Conservation (phyloP, 2,113 vertebrate genomes). For the Phylloscopus whistleri region DNA sequence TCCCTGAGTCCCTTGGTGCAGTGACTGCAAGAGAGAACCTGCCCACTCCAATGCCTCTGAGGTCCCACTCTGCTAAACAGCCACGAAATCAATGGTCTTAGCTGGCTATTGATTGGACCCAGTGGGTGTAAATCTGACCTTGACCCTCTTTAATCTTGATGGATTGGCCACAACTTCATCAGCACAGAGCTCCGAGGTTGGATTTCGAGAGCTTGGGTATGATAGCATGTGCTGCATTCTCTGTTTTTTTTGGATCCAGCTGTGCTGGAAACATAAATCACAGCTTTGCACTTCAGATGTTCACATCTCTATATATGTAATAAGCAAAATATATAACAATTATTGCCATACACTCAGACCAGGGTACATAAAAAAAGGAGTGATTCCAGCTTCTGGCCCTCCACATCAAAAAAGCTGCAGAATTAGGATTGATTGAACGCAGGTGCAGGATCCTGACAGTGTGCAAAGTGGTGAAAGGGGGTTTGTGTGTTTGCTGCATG, state of each 20-base stretch:
- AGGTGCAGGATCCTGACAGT: not conserved
- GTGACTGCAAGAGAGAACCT: not conserved
- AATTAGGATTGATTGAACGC: not conserved
- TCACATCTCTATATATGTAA: not conserved
- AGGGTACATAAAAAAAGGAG: not conserved
- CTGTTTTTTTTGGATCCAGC: not conserved
- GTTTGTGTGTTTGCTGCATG: not conserved
- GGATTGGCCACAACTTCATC: not conserved
- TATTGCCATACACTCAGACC: not conserved
- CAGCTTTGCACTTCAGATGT: not conserved
- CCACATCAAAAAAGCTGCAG: not conserved
- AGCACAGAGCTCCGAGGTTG: not conserved
- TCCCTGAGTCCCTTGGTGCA: not conserved
- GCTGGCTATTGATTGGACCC: not conserved
- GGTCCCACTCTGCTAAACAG: not conserved
- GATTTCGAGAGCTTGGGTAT: not conserved
- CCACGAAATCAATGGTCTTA: not conserved
- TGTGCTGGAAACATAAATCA: not conserved
- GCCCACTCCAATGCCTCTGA: not conserved
- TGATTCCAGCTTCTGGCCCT: not conserved
- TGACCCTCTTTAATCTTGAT: not conserved
- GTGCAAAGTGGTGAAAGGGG: not conserved
- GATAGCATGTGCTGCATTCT: not conserved
- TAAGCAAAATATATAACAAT: not conserved
- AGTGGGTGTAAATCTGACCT: slow-evolving; percentile 7